phyloP scores from a whole-genome alignment of 2,888 invertebrate species.

The Ectemnius lituratus region DNA sequence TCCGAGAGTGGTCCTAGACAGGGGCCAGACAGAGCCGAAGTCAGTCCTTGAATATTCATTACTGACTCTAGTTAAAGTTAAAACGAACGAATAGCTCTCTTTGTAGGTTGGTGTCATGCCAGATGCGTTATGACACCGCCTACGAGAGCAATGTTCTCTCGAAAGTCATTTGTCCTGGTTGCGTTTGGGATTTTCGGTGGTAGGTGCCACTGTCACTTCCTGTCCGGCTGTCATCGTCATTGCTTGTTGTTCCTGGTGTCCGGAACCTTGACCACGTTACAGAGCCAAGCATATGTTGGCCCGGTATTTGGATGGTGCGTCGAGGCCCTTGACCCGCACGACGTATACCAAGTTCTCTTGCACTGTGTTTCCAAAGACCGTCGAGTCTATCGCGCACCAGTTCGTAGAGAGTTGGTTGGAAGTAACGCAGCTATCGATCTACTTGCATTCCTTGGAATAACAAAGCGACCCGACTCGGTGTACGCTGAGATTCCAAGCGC shows the following conservation, averaged over 20 bases:
- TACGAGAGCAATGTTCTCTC: not conserved
- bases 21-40: slow-evolving; percentile 6
- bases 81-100: not conserved
- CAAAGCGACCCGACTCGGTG: no score
- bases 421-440: no score
- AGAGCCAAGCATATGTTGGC: not conserved
- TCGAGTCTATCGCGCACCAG: no score
- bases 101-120: slow-evolving; percentile 11
- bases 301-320: slow-evolving; percentile 7
- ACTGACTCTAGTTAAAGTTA: not conserved
- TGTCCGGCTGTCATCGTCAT: no score
- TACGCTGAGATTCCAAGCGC: no score
- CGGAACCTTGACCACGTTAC: not conserved
- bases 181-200: not conserved
- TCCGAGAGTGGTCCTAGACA: not conserved
- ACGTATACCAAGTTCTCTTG: not conserved
- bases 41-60: slow-evolving; percentile 15
- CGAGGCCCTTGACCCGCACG: slow-evolving; percentile 32
- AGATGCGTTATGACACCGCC: slow-evolving; percentile 10
- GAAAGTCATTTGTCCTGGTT: not conserved
- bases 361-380: not conserved
- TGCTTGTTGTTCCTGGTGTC: not conserved
- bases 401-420: no score
- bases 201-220: not conserved
- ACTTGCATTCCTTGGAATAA: no score